Conservation (phyloP, 2,113 vertebrate species). For the Pteruthius melanotis region DNA sequence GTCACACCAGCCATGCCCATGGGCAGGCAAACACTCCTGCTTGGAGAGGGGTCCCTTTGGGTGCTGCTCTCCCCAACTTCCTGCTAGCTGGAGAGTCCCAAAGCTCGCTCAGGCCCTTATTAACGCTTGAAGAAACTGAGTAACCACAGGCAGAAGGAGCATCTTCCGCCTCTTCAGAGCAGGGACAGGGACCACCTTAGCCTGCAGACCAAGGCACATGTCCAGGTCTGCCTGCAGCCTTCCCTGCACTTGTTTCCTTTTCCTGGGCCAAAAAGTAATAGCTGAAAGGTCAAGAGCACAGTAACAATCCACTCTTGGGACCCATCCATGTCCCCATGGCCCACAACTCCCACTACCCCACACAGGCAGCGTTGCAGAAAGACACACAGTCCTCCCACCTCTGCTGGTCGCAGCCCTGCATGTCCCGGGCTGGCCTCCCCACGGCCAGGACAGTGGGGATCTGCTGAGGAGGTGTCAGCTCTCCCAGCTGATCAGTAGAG, state of each 20-base stretch:
- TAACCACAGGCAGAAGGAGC: not conserved
- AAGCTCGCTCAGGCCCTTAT: not conserved
- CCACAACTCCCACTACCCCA: accelerated
- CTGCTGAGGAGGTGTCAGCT: not conserved
- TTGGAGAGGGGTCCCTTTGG: not conserved
- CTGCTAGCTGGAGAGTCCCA: not conserved
- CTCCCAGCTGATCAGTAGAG: not conserved
- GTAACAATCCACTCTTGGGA: not conserved
- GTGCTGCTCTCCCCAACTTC: not conserved
- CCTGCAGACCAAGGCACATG: accelerated
- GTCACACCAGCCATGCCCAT: not conserved
- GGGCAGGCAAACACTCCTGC: not conserved
- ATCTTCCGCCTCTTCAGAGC: not conserved
- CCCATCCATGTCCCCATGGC: not conserved
- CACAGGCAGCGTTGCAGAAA: not conserved
- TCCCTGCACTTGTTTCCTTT: not conserved
- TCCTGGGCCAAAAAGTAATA: not conserved
- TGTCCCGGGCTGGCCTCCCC: not conserved
- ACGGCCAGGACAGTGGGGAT: not conserved
- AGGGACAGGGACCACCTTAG: not conserved
- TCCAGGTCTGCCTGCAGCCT: not conserved
- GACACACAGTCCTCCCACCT: not conserved
- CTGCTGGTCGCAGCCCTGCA: not conserved
- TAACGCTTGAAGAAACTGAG: not conserved
- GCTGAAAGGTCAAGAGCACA: not conserved